phyloP scores from a whole-genome alignment of 2,113 vertebrate species.

The Sphyrna mokarran region DNA sequence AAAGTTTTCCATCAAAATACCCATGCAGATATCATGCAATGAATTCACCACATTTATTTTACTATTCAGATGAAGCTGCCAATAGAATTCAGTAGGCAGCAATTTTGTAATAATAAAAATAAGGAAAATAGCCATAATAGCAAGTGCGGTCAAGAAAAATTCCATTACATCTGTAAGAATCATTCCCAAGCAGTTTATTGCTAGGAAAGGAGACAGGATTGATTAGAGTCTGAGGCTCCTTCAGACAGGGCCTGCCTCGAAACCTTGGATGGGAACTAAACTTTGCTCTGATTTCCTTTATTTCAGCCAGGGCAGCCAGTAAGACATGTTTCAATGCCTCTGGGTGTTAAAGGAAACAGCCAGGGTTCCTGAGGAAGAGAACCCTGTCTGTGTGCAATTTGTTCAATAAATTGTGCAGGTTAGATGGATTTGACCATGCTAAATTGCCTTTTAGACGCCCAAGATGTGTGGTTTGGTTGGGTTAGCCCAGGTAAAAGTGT shows the following conservation, averaged over 20 bases:
- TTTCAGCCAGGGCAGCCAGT: not conserved
- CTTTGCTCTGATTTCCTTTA: not conserved
- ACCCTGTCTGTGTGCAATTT: too few relatives aligned
- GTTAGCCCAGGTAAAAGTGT: too few relatives aligned
- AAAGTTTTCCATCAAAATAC: not conserved
- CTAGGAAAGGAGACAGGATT: constrained; percentile 17
- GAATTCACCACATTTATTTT: not conserved
- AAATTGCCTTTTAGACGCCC: too few relatives aligned
- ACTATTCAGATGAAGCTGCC: not conserved
- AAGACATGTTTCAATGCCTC: not conserved
- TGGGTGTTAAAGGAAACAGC: not conserved
- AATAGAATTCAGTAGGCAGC: not conserved
- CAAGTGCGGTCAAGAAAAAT: not conserved
- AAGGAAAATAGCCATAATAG: constrained; percentile 3
- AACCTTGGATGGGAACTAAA: not conserved
- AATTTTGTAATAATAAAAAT: constrained; percentile 11
- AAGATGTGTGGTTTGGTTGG: too few relatives aligned
- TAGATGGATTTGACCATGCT: too few relatives aligned
- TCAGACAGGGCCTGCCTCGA: not conserved
- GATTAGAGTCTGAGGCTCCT: constrained; percentile 5
- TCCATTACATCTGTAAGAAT: not conserved
- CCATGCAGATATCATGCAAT: not conserved
- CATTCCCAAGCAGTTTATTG: constrained; percentile 22
- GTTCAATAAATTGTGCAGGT: not conserved
- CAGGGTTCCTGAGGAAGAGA: not conserved